These are phyloP conservation scores for Atherix ibis DNA, from an alignment of 2,888 invertebrate genomes.

Conservation along the genomic window DNA sequence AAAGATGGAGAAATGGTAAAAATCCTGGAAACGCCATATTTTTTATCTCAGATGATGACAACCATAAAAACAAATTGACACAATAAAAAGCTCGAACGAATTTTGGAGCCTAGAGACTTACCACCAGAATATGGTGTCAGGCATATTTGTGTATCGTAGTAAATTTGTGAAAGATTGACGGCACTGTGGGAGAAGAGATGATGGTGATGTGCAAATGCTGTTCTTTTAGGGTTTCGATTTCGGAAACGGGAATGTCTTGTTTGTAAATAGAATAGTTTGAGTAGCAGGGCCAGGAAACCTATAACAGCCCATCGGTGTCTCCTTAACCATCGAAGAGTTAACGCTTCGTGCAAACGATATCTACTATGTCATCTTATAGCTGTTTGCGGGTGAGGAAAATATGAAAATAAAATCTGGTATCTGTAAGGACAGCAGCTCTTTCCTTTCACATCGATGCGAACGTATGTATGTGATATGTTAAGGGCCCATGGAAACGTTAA, in stretches of 20 bases:
- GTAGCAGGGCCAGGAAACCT: too few relatives aligned
- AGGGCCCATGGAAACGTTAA: not conserved
- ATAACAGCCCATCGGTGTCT: too few relatives aligned
- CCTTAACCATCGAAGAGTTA: too few relatives aligned
- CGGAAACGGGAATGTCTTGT: too few relatives aligned
- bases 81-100: constrained; percentile 14
- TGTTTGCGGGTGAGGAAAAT: constrained; percentile 10
- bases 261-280: too few relatives aligned
- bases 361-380: constrained; percentile 7
- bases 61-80: constrained; percentile 18
- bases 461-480: constrained; percentile 2
- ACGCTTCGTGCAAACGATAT: too few relatives aligned
- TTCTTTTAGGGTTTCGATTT: too few relatives aligned
- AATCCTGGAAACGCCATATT: constrained; percentile 13
- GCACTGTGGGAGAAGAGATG: not conserved
- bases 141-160: too few relatives aligned
- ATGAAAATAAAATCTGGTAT: constrained; percentile 12
- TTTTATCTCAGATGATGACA: constrained; percentile 18
- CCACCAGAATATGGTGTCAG: not conserved
- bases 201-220: not conserved
- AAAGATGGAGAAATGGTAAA: too few relatives aligned
- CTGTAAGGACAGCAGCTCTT: constrained; percentile 5
- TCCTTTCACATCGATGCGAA: constrained; percentile 9
- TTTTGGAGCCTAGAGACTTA: not conserved
- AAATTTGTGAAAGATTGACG: too few relatives aligned